Conservation (phyloP, 1,140 invertebrate species). For the Drosophila pseudoananassae region DNA sequence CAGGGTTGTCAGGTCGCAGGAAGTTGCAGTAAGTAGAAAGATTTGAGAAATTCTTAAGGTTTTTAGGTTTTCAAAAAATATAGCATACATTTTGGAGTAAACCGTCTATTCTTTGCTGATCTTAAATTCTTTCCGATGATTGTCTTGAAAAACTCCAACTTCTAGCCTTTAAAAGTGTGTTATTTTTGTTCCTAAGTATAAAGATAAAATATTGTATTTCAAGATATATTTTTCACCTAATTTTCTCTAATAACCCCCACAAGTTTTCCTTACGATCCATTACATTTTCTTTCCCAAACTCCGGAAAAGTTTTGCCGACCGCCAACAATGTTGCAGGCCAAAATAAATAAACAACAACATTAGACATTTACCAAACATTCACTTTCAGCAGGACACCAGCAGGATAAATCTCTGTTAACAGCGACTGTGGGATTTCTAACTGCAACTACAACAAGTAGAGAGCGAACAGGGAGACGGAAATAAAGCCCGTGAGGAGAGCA, state of each 20-base stretch:
- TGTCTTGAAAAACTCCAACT: too few relatives aligned
- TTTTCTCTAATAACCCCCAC: not conserved
- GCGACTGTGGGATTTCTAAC: slow-evolving; percentile 20
- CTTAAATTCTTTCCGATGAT: too few relatives aligned
- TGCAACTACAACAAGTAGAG: slow-evolving; percentile 31
- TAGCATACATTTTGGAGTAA: not conserved
- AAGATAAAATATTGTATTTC: too few relatives aligned
- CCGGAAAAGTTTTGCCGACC: slow-evolving; percentile 9
- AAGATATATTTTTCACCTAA: too few relatives aligned
- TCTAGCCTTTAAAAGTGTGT: too few relatives aligned
- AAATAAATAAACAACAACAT: slow-evolving; percentile 57
- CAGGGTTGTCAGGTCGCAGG: slow-evolving; percentile 30
- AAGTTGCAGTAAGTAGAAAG: not conserved
- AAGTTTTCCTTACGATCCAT: not conserved
- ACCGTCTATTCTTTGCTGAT: not conserved
- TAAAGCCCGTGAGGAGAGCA: slow-evolving; percentile 5
- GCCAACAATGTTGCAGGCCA: slow-evolving; percentile 65
- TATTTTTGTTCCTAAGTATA: too few relatives aligned
- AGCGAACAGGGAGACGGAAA: not conserved
- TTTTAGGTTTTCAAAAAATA: not conserved
- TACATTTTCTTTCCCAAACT: slow-evolving; percentile 19
- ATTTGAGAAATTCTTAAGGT: too few relatives aligned
- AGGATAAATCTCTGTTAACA: slow-evolving; percentile 64
- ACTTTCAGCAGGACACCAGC: slow-evolving; percentile 59
- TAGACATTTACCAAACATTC: slow-evolving; percentile 64